Base-by-base conservation (phyloP, 92 coral and sea anemone species). In the Parazoanthus darwini region DNA sequence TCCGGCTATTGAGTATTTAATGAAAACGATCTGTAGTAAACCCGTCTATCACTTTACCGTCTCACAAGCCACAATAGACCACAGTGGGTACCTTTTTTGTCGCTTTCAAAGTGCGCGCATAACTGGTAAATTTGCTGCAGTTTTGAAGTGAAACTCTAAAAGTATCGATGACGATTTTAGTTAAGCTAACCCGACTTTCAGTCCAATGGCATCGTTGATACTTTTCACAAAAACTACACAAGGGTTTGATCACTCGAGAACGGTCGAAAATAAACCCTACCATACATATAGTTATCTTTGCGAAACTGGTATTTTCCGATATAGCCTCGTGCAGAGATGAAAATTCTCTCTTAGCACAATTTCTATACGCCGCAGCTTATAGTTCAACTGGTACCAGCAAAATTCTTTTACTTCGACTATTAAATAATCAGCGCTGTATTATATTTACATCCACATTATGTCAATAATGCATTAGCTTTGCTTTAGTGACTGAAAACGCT, bases 391-490 rank as follows among this genome's bases (percentile, higher is more conserved):
- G 85, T 81, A 81, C 85, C 85, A 63, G 85, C 29, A 81, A 81
- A 16, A 4, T 81, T 29, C 26, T 66, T 35, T 81, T 81, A 35
- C 39, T 81, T 81, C 74, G 50, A n/a, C 74, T 81, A 76, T 76
- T 39, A 76, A 76, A 76, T 76, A 76, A 76, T 18, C 80, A 76
- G 9, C n/a, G 18, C 16, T 38, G 33, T 20, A 36, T 35, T 36
- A 59, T 81, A 77, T 35, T 38, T 63, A 81, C 48, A 36, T 37
- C 37, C 51, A 56, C 85, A 58, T 23, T 81, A 37, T 81, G 73
- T 81, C 68, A 81, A 81, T 81, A 33, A 81, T 81, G n/a, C 35
- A 81, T 81, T 63, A 81, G 85, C 42, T 66, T 63, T 66, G 81
- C 81, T 43, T 46, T 8, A 48, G 58, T 48, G 33, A 33, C 44